Percentiles rank a stretch among this genome's conserved stretches.
Conservation (phyloP, 2,113 vertebrate genomes). For the Glaucomys volans region DNA sequence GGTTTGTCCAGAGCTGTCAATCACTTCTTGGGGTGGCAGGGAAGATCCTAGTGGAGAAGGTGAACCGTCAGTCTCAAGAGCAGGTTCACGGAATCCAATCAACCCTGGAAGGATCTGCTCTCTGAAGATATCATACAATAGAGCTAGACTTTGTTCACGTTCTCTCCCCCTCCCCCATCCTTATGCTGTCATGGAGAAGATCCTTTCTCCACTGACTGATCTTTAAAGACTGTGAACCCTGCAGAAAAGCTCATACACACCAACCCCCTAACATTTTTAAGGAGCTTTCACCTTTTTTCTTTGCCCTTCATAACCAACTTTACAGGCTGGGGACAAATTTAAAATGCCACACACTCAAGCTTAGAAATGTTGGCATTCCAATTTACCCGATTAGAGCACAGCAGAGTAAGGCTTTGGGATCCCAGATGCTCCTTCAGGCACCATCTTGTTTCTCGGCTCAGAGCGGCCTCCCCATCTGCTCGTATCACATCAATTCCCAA, state of each 20-base stretch:
- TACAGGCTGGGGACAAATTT: not conserved
- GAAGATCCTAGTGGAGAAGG: not conserved
- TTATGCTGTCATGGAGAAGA: not conserved
- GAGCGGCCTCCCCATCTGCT: not conserved
- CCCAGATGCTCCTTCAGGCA: not conserved
- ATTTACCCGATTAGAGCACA: not conserved
- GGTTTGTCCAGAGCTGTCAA: conserved; percentile 44
- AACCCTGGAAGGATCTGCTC: not conserved
- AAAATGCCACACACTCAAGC: not conserved
- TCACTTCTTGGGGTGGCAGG: not conserved
- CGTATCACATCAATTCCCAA: not conserved
- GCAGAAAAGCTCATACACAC: not conserved
- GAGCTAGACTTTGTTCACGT: not conserved
- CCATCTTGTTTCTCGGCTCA: not conserved
- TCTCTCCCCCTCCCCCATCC: not conserved
- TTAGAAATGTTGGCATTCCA: not conserved
- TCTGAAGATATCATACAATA: not conserved
- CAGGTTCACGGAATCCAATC: not conserved
- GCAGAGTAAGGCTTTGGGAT: not conserved
- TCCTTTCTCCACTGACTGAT: not conserved
- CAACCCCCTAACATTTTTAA: not conserved
- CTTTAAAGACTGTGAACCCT: not conserved
- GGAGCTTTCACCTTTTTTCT: not conserved
- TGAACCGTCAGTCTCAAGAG: not conserved
- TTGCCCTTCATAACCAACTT: not conserved